phyloP scores from a whole-genome alignment of 2,113 vertebrate species.

The Catharus minimus region DNA sequence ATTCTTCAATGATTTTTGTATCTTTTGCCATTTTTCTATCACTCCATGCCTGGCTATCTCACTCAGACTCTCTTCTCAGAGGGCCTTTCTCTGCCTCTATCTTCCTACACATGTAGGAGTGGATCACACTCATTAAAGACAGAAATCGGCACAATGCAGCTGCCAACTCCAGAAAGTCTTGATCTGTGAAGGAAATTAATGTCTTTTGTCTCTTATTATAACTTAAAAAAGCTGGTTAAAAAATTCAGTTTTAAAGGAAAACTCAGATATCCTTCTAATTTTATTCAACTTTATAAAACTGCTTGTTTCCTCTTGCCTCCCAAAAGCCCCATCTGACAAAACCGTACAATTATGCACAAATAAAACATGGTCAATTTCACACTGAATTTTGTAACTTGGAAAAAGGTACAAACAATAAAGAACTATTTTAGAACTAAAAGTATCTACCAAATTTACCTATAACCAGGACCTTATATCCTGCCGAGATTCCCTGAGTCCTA shows the following conservation, averaged over 20 bases:
- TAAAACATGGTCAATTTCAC: background rate
- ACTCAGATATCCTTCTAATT: background rate
- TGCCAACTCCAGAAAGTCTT: background rate
- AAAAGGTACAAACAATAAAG: background rate
- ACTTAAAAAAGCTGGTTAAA: background rate
- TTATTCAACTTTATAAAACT: background rate
- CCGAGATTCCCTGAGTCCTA: background rate
- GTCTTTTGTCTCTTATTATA: background rate
- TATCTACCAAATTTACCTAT: background rate
- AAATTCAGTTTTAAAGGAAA: background rate
- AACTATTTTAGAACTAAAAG: background rate
- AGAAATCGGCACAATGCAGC: background rate
- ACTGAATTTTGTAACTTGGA: background rate
- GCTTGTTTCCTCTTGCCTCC: background rate
- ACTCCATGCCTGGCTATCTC: background rate
- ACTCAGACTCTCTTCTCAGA: background rate
- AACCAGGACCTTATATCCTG: background rate
- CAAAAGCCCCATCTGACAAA: background rate
- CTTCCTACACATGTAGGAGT: background rate
- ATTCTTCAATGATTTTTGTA: background rate
- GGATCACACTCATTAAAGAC: background rate
- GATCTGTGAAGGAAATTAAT: background rate
- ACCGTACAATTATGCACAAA: background rate
- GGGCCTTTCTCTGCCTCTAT: background rate
- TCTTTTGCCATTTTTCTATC: background rate